These are phyloP conservation scores for Hydraecia micacea DNA, from an alignment of 2,888 invertebrate genomes.

Conservation along the genomic window DNA sequence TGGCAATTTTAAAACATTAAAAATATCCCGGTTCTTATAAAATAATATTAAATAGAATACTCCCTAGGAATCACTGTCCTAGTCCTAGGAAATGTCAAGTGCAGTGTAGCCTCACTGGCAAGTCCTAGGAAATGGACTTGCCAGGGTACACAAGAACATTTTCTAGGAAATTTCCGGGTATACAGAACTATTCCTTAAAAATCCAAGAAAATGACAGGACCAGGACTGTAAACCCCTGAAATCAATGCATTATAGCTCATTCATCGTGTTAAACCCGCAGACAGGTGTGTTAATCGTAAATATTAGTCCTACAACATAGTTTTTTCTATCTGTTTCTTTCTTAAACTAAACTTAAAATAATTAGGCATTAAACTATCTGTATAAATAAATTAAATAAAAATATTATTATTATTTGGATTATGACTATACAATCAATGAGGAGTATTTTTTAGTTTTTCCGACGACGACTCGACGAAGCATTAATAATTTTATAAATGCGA, in stretches of 20 bases:
- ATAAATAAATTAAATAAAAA: slow-evolving; percentile 26
- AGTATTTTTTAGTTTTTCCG: slow-evolving; percentile 2
- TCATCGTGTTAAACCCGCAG: not conserved
- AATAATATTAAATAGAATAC: not conserved
- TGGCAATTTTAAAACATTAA: not conserved
- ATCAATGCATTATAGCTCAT: not conserved
- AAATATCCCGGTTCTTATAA: not conserved
- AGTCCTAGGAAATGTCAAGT: no score
- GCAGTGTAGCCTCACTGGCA: no score
- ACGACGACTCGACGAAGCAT: not conserved
- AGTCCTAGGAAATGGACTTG: not conserved
- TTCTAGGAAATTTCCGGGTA: not conserved
- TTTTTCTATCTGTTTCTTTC: not conserved
- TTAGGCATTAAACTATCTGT: slow-evolving; percentile 7
- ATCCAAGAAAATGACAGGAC: not conserved
- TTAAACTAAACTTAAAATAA: slow-evolving; percentile 16
- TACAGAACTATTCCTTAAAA: not conserved
- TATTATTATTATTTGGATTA: slow-evolving; percentile 13
- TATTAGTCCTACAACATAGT: not conserved
- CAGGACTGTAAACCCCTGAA: not conserved
- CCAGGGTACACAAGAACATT: not conserved
- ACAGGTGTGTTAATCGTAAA: no score
- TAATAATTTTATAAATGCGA: no score
- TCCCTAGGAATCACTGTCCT: not conserved
- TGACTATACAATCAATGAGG: slow-evolving; percentile 26